Base-by-base conservation (phyloP, 2,113 vertebrate species). In the Nannospalax galili region DNA sequence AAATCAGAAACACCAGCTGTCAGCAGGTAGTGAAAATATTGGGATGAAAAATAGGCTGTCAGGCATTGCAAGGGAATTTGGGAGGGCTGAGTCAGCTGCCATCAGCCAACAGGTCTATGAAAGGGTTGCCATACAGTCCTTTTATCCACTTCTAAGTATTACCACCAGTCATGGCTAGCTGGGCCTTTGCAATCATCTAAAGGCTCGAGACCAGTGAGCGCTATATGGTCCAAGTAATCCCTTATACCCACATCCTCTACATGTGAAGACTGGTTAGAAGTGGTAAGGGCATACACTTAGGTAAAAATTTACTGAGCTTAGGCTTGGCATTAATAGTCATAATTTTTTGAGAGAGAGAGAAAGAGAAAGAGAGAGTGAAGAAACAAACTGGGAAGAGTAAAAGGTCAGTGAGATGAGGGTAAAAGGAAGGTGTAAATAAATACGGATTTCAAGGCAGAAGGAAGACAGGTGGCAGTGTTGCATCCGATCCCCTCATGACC, bases 1-100 rank as follows among this genome's bases (percentile, higher is more conserved):
- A 88, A 94, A 92, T 93, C 75, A 95, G 90, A 92, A 94, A 81
- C 87, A 3, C 24, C 69, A 88, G 35, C n/a, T 84, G 60, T 91
- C 89, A 78, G 35, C 70, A 81, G 88, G 37, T 8, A 64, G 42
- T 69, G 60, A 94, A 96, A 92, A 94, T 60, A 84, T 2, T 65
- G 37, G n/a, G 32, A 32, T 90, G 42, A 93, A 77, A 91, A 60
- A 60, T 16, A 86, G 45, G 48, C 72, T 4, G 1, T 26, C 65
- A 73, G 80, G 11, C 67, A 67, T 77, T 30, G 3, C 17, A 48
- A 40, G 64, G 30, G 74, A 79, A 72, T 72, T 80, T 12, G n/a
- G 19, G 32, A 37, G 81, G 58, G 14, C 67, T 56, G 35, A 65
- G 48, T 26, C 35, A 74, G 69, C 67, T 24, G 28, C 48, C 17